phyloP scores from a whole-genome alignment of 1,140 invertebrate genomes.

The Acarapis woodi region DNA sequence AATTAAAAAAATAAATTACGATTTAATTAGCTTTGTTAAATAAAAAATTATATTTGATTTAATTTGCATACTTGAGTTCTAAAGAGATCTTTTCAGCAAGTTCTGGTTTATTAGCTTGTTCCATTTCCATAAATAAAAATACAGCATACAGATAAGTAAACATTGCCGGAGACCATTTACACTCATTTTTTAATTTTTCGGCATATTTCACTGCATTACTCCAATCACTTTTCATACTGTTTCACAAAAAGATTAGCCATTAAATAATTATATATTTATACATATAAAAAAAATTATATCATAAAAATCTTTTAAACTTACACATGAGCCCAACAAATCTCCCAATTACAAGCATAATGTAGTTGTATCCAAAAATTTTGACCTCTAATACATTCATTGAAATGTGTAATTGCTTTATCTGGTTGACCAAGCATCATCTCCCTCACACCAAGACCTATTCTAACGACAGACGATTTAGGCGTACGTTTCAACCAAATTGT shows the following conservation, averaged over 20 bases:
- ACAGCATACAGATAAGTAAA: conserved; percentile 66
- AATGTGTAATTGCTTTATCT: conserved; percentile 1
- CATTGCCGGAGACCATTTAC: conserved; percentile 64
- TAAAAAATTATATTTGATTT: too few species aligned
- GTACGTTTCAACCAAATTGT: conserved; percentile 14
- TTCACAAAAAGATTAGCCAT: background rate
- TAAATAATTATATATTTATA: background rate
- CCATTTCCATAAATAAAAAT: conserved; percentile 29
- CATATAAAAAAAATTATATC: conserved; percentile 20
- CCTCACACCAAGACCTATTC: background rate
- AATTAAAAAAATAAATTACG: too few species aligned
- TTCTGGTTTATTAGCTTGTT: conserved; percentile 13
- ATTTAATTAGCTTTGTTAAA: too few species aligned
- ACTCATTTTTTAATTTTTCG: conserved; percentile 35
- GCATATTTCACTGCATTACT: conserved; percentile 37
- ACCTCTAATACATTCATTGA: background rate
- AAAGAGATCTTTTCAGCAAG: conserved; percentile 24
- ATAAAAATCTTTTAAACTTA: conserved; percentile 21
- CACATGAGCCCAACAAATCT: conserved; percentile 10
- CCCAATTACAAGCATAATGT: conserved; percentile 1
- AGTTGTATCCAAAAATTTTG: conserved; percentile 3
- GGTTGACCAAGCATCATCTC: conserved; percentile 3
- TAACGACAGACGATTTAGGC: background rate
- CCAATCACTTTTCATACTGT: conserved; percentile 29
- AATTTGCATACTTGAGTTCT: too few species aligned